Base-by-base conservation (phyloP, 1,140 invertebrate genomes). In the Macrobrachium nipponense region DNA sequence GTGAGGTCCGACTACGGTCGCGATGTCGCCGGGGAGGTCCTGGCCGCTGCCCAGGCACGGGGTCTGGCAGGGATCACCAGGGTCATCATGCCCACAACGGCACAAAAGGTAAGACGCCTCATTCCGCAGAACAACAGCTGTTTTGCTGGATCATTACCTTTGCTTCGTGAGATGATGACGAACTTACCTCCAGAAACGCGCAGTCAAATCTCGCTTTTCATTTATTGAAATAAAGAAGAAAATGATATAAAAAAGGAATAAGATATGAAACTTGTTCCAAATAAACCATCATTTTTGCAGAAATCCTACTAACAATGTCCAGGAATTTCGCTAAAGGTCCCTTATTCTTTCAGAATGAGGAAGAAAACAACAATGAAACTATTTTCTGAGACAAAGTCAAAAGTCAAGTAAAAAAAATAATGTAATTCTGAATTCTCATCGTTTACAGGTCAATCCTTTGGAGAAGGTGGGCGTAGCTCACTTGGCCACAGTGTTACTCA, bases 1-100 rank as follows among this genome's bases (percentile, higher is more conserved):
- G 83, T 86, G 27, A 73, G 83, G 83, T 62, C 83, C 12, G 77
- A 86, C 68, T 44, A 86, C 15, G 77, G 68, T 66, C 83, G 83
- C 36, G 83, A 86, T 23, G 83, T 86, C 66, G 83, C 75, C 27
- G 83, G 70, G 23, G 83, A 86, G 77, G 77, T 86, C 58, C 7
- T 80, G 59, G 61, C 23, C 20, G 68, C 75, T 23, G 83, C 83
- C 77, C 76, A 75, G 5, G 43, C 77, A 23, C 77, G 83, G 5
- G 77, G 77, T 15, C 23, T 80, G 27, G 83, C 75, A 20, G 77
- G 83, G 20, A 86, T 80, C 70, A 86, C 83, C 27, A 79, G 77
- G 27, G 83, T 86, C 78, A 80, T 86, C 5, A 79, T 80, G 83
- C 77, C 83, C 14, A 20, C 58, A 14, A 51, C 82, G 36, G 44